Evolutionary conservation across 2,113 vertebrate species (phyloP).

Genomic region (Trogon melanurus): DNA sequence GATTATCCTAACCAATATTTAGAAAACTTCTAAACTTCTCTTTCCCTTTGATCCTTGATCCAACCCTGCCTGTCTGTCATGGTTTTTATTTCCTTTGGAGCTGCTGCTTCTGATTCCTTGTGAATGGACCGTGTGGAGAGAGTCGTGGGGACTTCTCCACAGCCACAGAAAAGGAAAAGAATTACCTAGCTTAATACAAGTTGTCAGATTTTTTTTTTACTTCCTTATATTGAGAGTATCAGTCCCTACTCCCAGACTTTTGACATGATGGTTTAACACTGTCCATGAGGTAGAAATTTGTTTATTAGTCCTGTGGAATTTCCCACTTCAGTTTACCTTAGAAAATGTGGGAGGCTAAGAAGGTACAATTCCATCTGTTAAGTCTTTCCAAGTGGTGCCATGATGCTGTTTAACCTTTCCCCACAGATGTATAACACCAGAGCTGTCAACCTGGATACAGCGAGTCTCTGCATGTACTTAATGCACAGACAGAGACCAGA

Average conservation of each 20-base stretch:
- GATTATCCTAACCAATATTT: neutral
- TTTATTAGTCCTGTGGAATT: slow-evolving; percentile 19
- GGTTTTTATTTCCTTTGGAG: neutral
- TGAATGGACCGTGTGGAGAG: neutral
- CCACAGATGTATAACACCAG: slow-evolving; percentile 1
- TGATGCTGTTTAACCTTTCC: slow-evolving; percentile 52
- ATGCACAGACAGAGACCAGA: slow-evolving; percentile 54
- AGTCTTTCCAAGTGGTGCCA: slow-evolving; percentile 47
- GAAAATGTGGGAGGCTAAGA: slow-evolving; percentile 22
- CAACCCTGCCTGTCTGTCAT: neutral
- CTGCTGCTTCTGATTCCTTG: neutral
- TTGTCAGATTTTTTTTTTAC: neutral
- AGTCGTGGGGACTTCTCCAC: neutral
- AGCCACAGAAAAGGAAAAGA: neutral
- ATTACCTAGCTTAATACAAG: neutral
- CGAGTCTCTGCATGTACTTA: slow-evolving; percentile 53
- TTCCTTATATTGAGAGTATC: neutral
- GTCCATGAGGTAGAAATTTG: slow-evolving; percentile 2
- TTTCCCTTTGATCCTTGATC: neutral
- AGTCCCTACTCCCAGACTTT: neutral
- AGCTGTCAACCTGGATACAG: slow-evolving; percentile 44
- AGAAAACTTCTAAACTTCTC: neutral
- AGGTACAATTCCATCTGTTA: slow-evolving; percentile 14
- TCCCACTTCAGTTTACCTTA: slow-evolving; percentile 8
- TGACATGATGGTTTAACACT: neutral